Evolutionary conservation across 2,888 invertebrate genomes (phyloP).

Genomic region (Cryptus viduatorius): DNA sequence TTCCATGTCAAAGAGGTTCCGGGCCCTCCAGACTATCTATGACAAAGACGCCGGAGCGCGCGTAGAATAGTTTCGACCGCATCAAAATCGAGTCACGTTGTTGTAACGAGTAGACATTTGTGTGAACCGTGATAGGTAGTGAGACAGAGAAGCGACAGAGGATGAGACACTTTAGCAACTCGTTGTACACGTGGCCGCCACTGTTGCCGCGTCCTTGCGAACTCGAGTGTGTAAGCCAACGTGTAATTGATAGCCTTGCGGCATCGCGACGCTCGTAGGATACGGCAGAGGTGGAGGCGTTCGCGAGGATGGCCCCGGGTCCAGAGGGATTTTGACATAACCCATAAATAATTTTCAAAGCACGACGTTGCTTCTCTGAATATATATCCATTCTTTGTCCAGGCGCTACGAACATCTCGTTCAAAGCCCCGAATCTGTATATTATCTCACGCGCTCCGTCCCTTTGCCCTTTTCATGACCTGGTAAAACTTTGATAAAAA

Average conservation of each 20-base stretch:
- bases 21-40: neutral
- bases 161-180: conserved; percentile 74
- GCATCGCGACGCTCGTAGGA: conserved; percentile 53
- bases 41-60: neutral
- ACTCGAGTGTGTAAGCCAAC: conserved; percentile 70
- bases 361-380: conserved; percentile 29
- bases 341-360: conserved; percentile 72
- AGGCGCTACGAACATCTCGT: conserved; percentile 49
- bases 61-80: neutral
- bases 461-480: conserved; percentile 29
- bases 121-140: conserved; percentile 10
- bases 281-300: conserved; percentile 64
- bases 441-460: conserved; percentile 31
- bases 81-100: conserved; percentile 38
- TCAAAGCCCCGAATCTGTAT: conserved; percentile 34
- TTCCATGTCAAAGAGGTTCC: conserved; percentile 40
- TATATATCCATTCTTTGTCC: conserved; percentile 50
- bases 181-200: conserved; percentile 65
- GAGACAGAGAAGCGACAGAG: neutral
- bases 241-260: conserved; percentile 80
- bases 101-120: conserved; percentile 73
- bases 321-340: conserved; percentile 73
- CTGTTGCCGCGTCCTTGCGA: conserved; percentile 57
- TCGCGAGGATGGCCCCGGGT: conserved; percentile 47
- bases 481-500: conserved; percentile 8